Evolutionary conservation across 1,140 invertebrate genomes (phyloP).

Genomic region (Drosophila littoralis): DNA sequence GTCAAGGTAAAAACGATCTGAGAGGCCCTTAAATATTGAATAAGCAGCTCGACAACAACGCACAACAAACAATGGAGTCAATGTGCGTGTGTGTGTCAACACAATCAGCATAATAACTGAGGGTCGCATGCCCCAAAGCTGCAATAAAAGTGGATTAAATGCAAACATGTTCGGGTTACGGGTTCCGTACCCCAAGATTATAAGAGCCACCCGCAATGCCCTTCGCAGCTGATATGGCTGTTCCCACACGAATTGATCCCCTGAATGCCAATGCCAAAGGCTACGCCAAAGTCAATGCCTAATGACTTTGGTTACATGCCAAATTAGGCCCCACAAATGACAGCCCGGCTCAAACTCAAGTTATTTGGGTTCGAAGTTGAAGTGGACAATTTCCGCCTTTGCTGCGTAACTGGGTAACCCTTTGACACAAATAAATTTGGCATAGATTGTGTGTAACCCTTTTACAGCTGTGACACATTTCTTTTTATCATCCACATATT

Average conservation of each 20-base stretch:
- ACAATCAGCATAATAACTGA: constrained; percentile 80
- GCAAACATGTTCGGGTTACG: constrained; percentile 53
- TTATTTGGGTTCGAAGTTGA: constrained; percentile 44
- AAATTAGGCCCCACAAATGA: constrained; percentile 54
- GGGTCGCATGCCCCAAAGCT: constrained; percentile 43
- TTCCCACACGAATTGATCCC: constrained; percentile 59
- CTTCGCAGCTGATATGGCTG: constrained; percentile 22
- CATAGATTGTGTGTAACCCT: constrained; percentile 31
- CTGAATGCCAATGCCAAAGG: constrained; percentile 34
- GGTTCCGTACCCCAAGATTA: constrained; percentile 17
- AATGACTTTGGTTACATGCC: constrained; percentile 72
- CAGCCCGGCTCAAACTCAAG: constrained; percentile 34
- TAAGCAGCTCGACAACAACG: constrained; percentile 49
- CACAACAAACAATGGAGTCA: constrained; percentile 38
- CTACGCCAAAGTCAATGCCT: constrained; percentile 59
- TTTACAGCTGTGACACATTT: constrained; percentile 18
- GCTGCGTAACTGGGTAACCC: constrained; percentile 16
- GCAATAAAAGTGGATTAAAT: constrained; percentile 78
- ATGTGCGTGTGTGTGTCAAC: constrained; percentile 63
- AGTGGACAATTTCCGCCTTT: constrained; percentile 44
- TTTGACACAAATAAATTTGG: constrained; percentile 32
- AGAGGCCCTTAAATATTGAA: constrained; percentile 72
- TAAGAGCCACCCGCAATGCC: constrained; percentile 20
- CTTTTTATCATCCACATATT: constrained; percentile 50
- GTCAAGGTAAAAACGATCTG: constrained; percentile 48